Percentiles rank a stretch among this genome's conserved stretches.
Evolutionary conservation across 2,797 vertebrate species (phyloP).

Genomic region (Onychomys leucogaster): DNA sequence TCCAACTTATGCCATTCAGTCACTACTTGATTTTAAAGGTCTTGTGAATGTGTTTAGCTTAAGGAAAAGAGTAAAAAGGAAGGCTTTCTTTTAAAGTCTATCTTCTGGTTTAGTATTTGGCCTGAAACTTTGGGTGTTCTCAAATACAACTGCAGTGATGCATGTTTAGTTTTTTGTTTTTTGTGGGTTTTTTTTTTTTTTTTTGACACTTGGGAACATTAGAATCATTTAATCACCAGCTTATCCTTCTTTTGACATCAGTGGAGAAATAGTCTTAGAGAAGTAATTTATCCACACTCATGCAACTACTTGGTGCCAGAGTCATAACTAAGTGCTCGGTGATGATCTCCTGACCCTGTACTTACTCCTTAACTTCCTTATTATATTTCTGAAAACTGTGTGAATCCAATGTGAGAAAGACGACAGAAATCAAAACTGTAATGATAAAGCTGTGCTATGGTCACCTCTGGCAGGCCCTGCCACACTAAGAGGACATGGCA

Average conservation of each 20-base stretch:
- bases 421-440: not conserved
- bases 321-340: not conserved
- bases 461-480: not conserved
- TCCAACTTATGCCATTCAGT: not conserved
- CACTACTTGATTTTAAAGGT: not conserved
- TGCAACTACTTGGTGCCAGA: not conserved
- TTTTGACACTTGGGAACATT: not conserved
- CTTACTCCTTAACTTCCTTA: not conserved
- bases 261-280: not conserved
- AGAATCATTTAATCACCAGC: not conserved
- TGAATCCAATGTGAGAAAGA: not conserved
- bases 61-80: not conserved
- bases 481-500: not conserved
- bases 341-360: not conserved
- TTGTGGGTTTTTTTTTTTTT: not conserved
- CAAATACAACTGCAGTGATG: not conserved
- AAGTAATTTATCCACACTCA: not conserved
- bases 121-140: not conserved
- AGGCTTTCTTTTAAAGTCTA: not conserved
- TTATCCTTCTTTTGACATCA: not conserved
- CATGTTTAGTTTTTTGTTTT: not conserved
- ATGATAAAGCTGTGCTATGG: not conserved
- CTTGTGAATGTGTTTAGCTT: not conserved
- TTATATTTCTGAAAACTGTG: not conserved
- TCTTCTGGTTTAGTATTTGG: not conserved